Conservation (phyloP, 92 coral and sea anemone species). For the Paragorgia papillata region DNA sequence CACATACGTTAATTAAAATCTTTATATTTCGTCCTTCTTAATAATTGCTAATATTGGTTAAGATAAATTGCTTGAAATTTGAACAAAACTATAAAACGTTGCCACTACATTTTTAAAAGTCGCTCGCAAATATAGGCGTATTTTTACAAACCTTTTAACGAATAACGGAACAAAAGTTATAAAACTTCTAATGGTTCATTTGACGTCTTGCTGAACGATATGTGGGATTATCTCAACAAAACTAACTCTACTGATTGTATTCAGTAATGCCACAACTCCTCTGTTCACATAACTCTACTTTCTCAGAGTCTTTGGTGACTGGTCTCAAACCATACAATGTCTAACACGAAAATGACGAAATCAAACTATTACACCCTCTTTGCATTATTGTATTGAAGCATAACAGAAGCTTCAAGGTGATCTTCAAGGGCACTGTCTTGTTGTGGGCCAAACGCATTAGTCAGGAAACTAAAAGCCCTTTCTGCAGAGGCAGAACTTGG, state of each 20-base stretch:
- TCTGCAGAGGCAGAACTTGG: neutral
- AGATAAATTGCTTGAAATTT: too few relatives aligned
- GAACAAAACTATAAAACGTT: constrained; percentile 28
- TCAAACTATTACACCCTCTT: neutral
- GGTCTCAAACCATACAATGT: neutral
- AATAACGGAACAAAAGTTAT: constrained; percentile 40
- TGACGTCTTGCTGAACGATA: constrained; percentile 36
- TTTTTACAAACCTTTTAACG: constrained; percentile 31
- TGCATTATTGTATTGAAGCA: constrained; percentile 6
- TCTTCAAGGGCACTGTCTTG: constrained; percentile 9
- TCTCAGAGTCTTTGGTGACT: constrained; percentile 1
- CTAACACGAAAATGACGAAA: neutral
- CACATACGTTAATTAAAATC: too few relatives aligned
- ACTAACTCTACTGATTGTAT: constrained; percentile 43
- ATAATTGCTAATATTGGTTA: neutral
- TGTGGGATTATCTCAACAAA: constrained; percentile 30
- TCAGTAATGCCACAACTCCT: constrained; percentile 31
- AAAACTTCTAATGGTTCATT: constrained; percentile 35
- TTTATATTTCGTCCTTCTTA: constrained; percentile 31
- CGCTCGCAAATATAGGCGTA: constrained; percentile 32
- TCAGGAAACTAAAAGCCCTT: neutral
- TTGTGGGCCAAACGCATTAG: constrained; percentile 3
- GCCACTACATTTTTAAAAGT: constrained; percentile 42
- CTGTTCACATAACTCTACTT: constrained; percentile 16
- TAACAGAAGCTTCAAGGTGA: constrained; percentile 1